Percentiles rank a stretch among this genome's conserved stretches.
These are phyloP conservation scores for Phoeniculus purpureus DNA, from an alignment of 2,797 vertebrate species.

Conservation along the genomic window DNA sequence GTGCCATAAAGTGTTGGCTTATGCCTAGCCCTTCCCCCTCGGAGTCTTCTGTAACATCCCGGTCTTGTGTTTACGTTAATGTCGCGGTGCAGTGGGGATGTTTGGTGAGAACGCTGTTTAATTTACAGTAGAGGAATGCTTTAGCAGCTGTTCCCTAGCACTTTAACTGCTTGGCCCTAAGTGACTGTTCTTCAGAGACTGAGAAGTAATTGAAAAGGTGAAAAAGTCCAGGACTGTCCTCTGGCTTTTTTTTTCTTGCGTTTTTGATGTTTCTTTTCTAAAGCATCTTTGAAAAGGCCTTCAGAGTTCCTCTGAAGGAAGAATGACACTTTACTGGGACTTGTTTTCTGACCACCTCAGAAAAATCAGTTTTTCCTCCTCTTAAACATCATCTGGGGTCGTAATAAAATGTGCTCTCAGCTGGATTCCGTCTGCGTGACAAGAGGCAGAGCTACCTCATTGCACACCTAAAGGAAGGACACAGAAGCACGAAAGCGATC, in stretches of 20 bases:
- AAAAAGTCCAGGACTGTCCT: background rate
- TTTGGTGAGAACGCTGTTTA: slow-evolving; percentile 20
- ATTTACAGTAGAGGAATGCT: slow-evolving; percentile 17
- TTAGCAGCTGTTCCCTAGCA: slow-evolving; percentile 48
- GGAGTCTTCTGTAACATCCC: background rate
- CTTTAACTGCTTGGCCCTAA: slow-evolving; percentile 41
- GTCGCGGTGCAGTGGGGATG: background rate
- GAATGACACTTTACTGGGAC: slow-evolving; percentile 8
- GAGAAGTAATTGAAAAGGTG: slow-evolving; percentile 40
- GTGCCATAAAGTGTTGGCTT: background rate
- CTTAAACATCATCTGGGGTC: slow-evolving; percentile 42
- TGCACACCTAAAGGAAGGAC: slow-evolving; percentile 30
- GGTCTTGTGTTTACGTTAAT: slow-evolving; percentile 17
- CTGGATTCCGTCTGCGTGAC: slow-evolving; percentile 38
- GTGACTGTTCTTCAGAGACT: slow-evolving; percentile 20
- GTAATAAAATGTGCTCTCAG: slow-evolving; percentile 38
- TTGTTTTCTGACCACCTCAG: slow-evolving; percentile 34
- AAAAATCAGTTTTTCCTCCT: slow-evolving; percentile 37
- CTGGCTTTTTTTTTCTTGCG: background rate
- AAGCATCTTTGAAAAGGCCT: slow-evolving; percentile 9
- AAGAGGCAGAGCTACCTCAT: slow-evolving; percentile 11
- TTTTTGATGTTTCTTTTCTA: background rate
- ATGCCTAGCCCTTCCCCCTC: background rate
- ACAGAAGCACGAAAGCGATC: background rate
- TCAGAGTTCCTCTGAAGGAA: slow-evolving; percentile 21